Base-by-base conservation (phyloP, 1,140 invertebrate genomes). In the Microplitis demolitor region DNA sequence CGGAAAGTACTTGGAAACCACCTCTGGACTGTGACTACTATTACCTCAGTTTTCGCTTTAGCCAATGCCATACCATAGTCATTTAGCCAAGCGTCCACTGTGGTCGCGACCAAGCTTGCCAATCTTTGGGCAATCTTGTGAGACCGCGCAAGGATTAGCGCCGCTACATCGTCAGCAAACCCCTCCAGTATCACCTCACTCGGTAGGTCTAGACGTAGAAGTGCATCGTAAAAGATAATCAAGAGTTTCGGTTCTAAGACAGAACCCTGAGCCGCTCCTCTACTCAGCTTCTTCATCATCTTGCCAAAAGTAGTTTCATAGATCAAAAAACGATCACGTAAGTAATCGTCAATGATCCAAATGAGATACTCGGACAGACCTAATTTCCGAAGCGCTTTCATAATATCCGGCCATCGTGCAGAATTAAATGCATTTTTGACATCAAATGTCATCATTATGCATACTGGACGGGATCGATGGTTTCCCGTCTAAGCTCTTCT, bases 151-250 rank as follows among this genome's bases (percentile, higher is more conserved):
- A 8, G 16, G 2, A 82, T 75, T 0, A 83, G 51, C 6, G 78
- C 53, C 1, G 75, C 78, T 14, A 79, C 45, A 50, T 85, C 81
- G 34, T 85, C 82, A 0, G 80, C 79, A 61, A 77, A 86, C 1
- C 73, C 79, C 0, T 83, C 39, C 1, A 79, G 51, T 0, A 31
- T 62, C 0, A 72, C 33, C 1, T 68, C 63, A 0, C 76, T 64
- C 4, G 79, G 76, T 39, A 80, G 69, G 2, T 79, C 63, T 24
- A 80, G 14, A 2, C 72, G 24, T 11, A 84, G 72, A 0, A 85
- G 33, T 11, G 50, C 74, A 56, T 85, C 80, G 31, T 84, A 85
- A 0, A 72, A 16, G 2, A 77, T 54, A 53, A 83, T 83, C 81
- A 82, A 84, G 0, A 84, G 69, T 11, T 77, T 75, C 0, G 80